Base-by-base conservation (phyloP, 2,113 vertebrate genomes). In the Salvelinus fontinalis region DNA sequence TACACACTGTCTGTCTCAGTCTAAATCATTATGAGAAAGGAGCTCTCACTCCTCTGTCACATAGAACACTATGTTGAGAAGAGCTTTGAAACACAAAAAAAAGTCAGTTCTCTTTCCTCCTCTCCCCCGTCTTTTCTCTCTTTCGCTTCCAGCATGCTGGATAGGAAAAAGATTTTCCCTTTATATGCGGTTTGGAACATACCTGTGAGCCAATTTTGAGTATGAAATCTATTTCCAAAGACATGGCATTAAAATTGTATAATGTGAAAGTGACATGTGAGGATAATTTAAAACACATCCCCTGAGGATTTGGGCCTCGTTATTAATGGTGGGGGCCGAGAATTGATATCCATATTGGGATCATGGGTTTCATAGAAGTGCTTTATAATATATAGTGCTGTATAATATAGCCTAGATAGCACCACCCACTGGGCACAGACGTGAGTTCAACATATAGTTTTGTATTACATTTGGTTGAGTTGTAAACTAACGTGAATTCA, bases 91-190 rank as follows among this genome's bases (percentile, higher is more conserved):
- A 24, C 14, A 27, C 22, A 16, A 13, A 65, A 16, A 59, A 65
- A 34, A 65, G 73, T 65, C 49, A 60, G 54, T 75, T 70, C 14
- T 8, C 48, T 44, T 20, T 66, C 78, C 67, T 70, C 14, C 7
- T 44, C 44, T 22, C 65, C 79, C 13, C 14, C 73, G 16, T 27
- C 71, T 34, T 59, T 69, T 78, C 24, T 2, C 74, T 75, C 67
- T 13, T 79, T 18, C 29, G 24, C 44, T n/a, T 66, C 76, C 66
- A 78, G 31, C 54, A 67, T 3, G 9, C 44, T 77, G 70, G 73
- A 66, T 77, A 66, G 85, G 80, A 87, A 87, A 84, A 84, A 83
- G 11, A 80, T 81, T 78, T 13, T 44, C 66, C 81, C 84, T 75
- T 74, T 75, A 71, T 62, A 62, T 67, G 65, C 84, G 81, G 27